phyloP scores from a whole-genome alignment of 2,113 vertebrate species.

The Halcyon senegalensis region DNA sequence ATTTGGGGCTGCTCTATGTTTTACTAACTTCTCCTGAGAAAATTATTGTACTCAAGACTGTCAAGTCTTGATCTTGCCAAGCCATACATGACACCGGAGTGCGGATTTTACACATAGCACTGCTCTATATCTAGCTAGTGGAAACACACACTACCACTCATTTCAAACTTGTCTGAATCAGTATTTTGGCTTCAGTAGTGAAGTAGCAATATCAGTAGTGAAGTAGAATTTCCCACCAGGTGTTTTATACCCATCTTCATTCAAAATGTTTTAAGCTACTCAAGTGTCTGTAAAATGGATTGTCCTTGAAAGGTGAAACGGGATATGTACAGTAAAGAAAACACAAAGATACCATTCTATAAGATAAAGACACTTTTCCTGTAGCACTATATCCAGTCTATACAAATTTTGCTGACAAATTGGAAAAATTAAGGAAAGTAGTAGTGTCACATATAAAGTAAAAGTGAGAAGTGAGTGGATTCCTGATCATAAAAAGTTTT shows the following conservation, averaged over 20 bases:
- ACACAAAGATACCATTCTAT: background rate
- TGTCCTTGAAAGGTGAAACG: background rate
- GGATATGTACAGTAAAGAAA: background rate
- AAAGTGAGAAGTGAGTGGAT: background rate
- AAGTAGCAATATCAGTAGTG: background rate
- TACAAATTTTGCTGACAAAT: background rate
- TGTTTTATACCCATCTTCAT: background rate
- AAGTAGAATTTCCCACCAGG: background rate
- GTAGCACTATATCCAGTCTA: accelerated
- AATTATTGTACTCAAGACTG: background rate
- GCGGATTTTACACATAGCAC: background rate
- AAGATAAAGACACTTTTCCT: background rate
- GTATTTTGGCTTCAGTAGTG: background rate
- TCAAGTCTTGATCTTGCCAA: background rate
- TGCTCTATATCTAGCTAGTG: background rate
- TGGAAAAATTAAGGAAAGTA: background rate
- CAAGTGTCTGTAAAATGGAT: background rate
- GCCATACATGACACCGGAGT: background rate
- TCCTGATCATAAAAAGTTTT: background rate
- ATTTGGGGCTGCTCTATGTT: background rate
- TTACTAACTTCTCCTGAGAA: background rate
- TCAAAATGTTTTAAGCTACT: background rate
- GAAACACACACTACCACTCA: background rate
- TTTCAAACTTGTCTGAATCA: background rate
- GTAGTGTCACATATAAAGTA: background rate